These are phyloP conservation scores for Synaphobranchus kaupii DNA, from an alignment of 2,797 vertebrate species.

Conservation along the genomic window DNA sequence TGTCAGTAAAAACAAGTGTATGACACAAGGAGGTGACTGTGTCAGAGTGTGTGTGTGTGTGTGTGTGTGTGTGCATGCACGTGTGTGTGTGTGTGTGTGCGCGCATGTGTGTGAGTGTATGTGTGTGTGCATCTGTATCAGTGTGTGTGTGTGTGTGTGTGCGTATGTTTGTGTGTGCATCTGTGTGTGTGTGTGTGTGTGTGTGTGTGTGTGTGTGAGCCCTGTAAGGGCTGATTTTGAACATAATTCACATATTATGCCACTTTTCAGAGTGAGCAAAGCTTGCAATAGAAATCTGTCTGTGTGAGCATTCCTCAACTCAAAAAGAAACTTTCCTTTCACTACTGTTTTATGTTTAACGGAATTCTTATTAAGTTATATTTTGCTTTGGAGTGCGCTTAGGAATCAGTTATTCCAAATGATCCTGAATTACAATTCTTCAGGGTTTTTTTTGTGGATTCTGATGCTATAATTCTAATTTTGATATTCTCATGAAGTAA, in stretches of 20 bases:
- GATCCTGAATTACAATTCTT: neutral
- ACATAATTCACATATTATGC: conserved; percentile 10
- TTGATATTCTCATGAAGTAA: neutral
- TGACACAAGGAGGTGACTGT: neutral
- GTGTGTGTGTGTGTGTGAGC: neutral
- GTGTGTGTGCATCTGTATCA: neutral
- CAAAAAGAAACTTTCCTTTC: neutral
- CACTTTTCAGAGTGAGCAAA: neutral
- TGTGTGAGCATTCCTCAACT: neutral
- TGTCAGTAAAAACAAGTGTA: neutral
- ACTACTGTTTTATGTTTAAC: neutral
- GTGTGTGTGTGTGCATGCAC: neutral
- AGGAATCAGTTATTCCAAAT: neutral
- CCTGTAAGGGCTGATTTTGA: neutral
- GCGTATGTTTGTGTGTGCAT: neutral
- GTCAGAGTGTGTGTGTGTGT: neutral
- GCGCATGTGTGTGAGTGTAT: neutral
- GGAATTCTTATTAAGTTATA: neutral
- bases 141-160: neutral
- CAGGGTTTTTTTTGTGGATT: neutral
- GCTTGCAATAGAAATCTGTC: neutral
- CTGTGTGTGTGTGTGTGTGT: neutral
- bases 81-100: neutral
- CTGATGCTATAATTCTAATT: neutral
- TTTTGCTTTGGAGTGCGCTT: neutral